Evolutionary conservation across 37 sponge, comb jelly and placozoan species (phyloP).

Genomic region (Amphimedon queenslandica): DNA sequence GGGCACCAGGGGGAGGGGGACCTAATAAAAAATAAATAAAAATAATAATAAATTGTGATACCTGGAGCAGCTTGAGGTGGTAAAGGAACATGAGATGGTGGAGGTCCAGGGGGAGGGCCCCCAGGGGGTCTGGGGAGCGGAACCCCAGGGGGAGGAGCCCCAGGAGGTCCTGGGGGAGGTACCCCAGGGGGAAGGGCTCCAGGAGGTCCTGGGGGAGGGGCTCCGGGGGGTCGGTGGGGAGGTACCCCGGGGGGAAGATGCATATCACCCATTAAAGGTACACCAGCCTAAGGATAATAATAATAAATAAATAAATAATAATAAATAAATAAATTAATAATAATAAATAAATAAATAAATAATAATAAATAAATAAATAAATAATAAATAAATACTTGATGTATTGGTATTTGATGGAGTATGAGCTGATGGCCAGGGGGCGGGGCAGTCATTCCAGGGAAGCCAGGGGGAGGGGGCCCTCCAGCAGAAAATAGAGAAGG

Average conservation of each 20-base stretch:
- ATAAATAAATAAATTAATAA: conserved; percentile 2
- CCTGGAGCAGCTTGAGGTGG: conserved; percentile 1
- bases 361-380: background rate
- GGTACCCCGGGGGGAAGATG: background rate
- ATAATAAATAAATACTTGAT: background rate
- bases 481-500: background rate
- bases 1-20: background rate
- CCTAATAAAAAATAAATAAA: background rate
- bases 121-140: background rate
- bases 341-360: background rate
- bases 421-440: background rate
- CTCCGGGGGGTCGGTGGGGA: background rate
- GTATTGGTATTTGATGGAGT: background rate
- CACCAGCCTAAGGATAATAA: too few relatives aligned
- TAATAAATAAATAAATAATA: too few relatives aligned
- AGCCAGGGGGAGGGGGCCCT: background rate
- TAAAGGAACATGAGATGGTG: background rate
- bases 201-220: background rate
- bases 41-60: background rate
- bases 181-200: background rate
- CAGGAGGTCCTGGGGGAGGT: background rate
- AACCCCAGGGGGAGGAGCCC: background rate
- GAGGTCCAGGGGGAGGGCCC: conserved; percentile 1
- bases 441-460: background rate
- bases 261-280: too few relatives aligned